A percentile compares a stretch with the other conserved stretches of the same genome.
Conservation (phyloP, 1,140 invertebrate genomes). For the Apis mellifera region Amel_HAv3.1 CM009931.2:1412501-1413000, state of each 20-base stretch:
- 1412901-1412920: too few species aligned
- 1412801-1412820: too few species aligned
- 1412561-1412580: neutral
- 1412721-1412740: neutral
- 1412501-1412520: conserved; percentile 31
- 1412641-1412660: conserved; percentile 65
- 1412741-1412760: too few species aligned
- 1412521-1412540: conserved; percentile 19
- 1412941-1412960: too few species aligned
- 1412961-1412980: too few species aligned
- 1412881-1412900: too few species aligned
- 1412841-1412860: too few species aligned
- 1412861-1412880: too few species aligned
- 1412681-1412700: conserved; percentile 50
- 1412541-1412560: conserved; percentile 4
- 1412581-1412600: neutral
- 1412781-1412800: too few species aligned
- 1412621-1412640: conserved; percentile 41
- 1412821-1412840: too few species aligned
- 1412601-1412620: conserved; percentile 68
- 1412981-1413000: too few species aligned
- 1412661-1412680: conserved; percentile 62
- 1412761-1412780: neutral
- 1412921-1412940: too few species aligned
- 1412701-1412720: conserved; percentile 33